Percentiles rank a stretch among this genome's conserved stretches.
Conservation (phyloP, 2,797 vertebrate genomes). For the Sebastes hopkinsi region DNA sequence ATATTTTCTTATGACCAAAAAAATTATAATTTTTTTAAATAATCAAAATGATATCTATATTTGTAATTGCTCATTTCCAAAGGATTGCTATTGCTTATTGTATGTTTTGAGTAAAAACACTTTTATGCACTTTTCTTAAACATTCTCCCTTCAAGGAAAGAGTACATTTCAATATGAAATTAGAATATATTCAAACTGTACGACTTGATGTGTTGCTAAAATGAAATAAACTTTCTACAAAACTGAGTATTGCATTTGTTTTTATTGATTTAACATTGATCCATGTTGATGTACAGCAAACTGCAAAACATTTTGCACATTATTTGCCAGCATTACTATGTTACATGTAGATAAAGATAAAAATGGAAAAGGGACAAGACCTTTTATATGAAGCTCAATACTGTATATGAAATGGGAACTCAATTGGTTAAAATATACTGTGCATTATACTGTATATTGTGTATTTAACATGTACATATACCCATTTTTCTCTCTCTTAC, state of each 20-base stretch:
- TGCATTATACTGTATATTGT: neutral
- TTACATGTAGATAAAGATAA: neutral
- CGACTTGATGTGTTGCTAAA: slow-evolving; percentile 23
- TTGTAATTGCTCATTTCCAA: slow-evolving; percentile 1
- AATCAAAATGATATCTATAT: slow-evolving; percentile 2
- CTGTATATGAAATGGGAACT: neutral
- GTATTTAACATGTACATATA: neutral
- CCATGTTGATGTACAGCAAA: neutral
- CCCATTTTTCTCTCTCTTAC: neutral
- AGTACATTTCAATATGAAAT: slow-evolving; percentile 1
- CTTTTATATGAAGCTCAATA: neutral
- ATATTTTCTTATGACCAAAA: slow-evolving; percentile 1
- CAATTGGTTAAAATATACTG: neutral
- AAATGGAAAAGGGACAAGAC: neutral
- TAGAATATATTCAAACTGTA: slow-evolving; percentile 17
- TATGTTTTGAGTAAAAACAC: slow-evolving; percentile 1
- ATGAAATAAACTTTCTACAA: slow-evolving; percentile 61
- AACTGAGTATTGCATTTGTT: neutral
- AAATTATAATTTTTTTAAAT: neutral
- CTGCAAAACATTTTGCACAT: neutral
- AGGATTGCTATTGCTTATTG: slow-evolving; percentile 9
- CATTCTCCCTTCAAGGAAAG: neutral
- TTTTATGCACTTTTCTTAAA: slow-evolving; percentile 44
- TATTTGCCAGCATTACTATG: neutral
- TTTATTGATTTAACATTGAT: neutral